These are phyloP conservation scores for Cyprinodon diabolis DNA, from an alignment of 2,797 vertebrate genomes.

Conservation along the genomic window DNA sequence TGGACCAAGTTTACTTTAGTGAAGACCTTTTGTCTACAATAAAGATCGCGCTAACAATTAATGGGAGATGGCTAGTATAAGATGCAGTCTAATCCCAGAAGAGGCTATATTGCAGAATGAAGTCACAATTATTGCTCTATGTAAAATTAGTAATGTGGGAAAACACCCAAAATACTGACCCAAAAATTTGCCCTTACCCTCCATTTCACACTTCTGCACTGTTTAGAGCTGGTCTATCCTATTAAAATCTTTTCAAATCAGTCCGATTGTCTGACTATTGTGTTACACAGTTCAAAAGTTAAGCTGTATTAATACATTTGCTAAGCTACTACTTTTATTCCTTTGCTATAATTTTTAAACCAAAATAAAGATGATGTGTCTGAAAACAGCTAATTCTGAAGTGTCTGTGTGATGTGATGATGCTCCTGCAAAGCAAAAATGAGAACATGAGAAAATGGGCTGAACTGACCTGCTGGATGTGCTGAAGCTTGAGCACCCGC, in stretches of 20 bases:
- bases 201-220: not conserved
- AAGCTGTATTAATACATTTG: not conserved
- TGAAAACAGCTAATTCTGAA: not conserved
- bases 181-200: not conserved
- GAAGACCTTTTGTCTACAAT: too few species aligned
- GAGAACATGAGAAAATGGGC: too few species aligned
- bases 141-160: not conserved
- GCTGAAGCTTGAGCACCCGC: conserved; percentile 93
- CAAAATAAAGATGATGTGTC: not conserved
- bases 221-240: not conserved
- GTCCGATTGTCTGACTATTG: not conserved
- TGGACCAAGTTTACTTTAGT: too few species aligned
- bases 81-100: not conserved
- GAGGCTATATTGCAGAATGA: not conserved
- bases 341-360: not conserved
- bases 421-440: not conserved
- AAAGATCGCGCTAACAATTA: too few species aligned
- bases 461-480: conserved; percentile 91
- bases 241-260: not conserved
- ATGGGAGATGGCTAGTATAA: not conserved
- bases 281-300: not conserved
- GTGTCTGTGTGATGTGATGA: not conserved
- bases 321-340: not conserved
- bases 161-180: not conserved
- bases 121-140: not conserved